These are phyloP conservation scores for Diuraphis noxia DNA, from an alignment of 1,140 invertebrate genomes.

Conservation along the genomic window DNA sequence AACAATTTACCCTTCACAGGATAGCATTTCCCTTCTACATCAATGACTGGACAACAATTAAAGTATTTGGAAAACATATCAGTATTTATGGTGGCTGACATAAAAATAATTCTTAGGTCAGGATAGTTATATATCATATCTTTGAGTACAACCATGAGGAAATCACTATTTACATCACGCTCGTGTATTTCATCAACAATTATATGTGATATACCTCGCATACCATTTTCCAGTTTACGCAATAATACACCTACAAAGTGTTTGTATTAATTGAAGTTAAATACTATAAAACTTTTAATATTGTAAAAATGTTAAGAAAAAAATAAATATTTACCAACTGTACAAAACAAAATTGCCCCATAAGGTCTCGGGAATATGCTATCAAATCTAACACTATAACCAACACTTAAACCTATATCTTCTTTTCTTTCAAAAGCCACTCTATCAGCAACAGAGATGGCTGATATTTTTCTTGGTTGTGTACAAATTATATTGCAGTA, in stretches of 20 bases:
- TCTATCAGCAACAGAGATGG: conserved; percentile 89
- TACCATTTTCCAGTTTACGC: conserved; percentile 83
- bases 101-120: conserved; percentile 88
- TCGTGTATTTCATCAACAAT: conserved; percentile 98
- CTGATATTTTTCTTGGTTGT: conserved; percentile 91
- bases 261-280: not conserved
- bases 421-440: conserved; percentile 87
- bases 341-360: conserved; percentile 92
- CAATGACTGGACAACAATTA: conserved; percentile 79
- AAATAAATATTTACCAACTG: conserved; percentile 69
- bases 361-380: conserved; percentile 86
- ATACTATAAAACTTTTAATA: not conserved
- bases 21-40: conserved; percentile 77
- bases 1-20: conserved; percentile 68
- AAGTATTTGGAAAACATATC: conserved; percentile 90
- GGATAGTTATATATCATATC: conserved; percentile 91
- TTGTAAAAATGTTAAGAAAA: not conserved
- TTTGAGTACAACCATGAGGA: conserved; percentile 88
- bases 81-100: conserved; percentile 97
- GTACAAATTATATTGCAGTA: conserved; percentile 89
- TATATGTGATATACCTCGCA: conserved; percentile 86
- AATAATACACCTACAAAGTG: conserved; percentile 73
- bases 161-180: conserved; percentile 94
- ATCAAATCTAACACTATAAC: conserved; percentile 92
- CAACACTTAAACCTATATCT: conserved; percentile 77